These are phyloP conservation scores for Clarias gariepinus DNA, from an alignment of 2,113 vertebrate species.

Conservation along the genomic window DNA sequence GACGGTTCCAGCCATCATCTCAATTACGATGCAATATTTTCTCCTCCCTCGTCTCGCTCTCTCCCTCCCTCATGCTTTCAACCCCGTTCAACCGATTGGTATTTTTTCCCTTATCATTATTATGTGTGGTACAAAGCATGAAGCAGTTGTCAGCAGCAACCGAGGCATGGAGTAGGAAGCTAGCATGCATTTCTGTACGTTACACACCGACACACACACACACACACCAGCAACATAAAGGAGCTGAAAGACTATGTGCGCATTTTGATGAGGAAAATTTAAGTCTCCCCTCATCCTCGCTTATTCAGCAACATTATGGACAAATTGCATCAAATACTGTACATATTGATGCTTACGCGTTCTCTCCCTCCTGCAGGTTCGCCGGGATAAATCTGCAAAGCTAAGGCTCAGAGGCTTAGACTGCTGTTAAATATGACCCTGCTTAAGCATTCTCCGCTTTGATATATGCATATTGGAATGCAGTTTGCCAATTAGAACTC, in stretches of 20 bases:
- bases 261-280: slow-evolving; percentile 38
- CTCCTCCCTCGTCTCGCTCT: slow-evolving; percentile 32
- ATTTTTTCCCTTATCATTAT: slow-evolving; percentile 39
- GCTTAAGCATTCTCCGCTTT: slow-evolving; percentile 42
- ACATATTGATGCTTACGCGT: slow-evolving; percentile 37
- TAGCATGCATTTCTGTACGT: slow-evolving; percentile 17
- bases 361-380: slow-evolving; percentile 17
- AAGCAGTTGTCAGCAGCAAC: slow-evolving; percentile 48
- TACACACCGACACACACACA: slow-evolving; percentile 1
- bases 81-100: slow-evolving; percentile 31
- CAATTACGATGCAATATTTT: slow-evolving; percentile 46
- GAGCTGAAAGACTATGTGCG: slow-evolving; percentile 13
- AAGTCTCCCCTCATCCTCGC: neutral
- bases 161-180: slow-evolving; percentile 29
- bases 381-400: slow-evolving; percentile 34
- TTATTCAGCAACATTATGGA: slow-evolving; percentile 37
- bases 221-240: neutral
- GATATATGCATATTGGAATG: slow-evolving; percentile 48
- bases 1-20: slow-evolving; percentile 45
- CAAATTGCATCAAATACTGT: slow-evolving; percentile 49
- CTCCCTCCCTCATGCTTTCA: slow-evolving; percentile 18
- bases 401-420: slow-evolving; percentile 24
- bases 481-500: slow-evolving; percentile 50
- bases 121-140: slow-evolving; percentile 27
- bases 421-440: slow-evolving; percentile 47